A percentile compares a stretch with the other conserved stretches of the same genome.
Evolutionary conservation across 2,888 invertebrate genomes (phyloP).

Genomic region (Desoria tigrina): DNA sequence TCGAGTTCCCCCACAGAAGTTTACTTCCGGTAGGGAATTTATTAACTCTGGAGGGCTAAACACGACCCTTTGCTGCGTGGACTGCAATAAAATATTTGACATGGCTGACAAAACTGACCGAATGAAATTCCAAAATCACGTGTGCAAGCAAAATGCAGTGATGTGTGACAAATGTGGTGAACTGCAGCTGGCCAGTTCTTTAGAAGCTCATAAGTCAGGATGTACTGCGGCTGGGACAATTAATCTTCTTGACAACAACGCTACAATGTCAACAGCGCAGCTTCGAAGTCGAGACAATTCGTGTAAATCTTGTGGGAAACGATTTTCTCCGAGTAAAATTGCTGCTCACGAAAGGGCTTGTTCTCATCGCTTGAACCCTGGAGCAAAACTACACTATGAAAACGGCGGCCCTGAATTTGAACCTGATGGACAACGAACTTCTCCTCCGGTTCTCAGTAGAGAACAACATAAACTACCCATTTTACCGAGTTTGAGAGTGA

Average conservation of each 20-base stretch:
- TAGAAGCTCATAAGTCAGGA: neutral
- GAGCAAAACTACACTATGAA: neutral
- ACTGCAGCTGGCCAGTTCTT: neutral
- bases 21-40: constrained; percentile 69
- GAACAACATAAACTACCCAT: neutral
- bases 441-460: neutral
- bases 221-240: constrained; percentile 5
- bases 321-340: constrained; percentile 42
- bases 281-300: constrained; percentile 43
- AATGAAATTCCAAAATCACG: neutral
- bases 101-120: neutral
- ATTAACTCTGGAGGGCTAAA: constrained; percentile 56
- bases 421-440: neutral
- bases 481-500: neutral
- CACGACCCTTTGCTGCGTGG: constrained; percentile 22
- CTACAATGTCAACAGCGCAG: constrained; percentile 27
- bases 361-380: neutral
- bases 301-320: constrained; percentile 40
- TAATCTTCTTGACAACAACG: constrained; percentile 14
- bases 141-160: constrained; percentile 13
- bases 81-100: constrained; percentile 19
- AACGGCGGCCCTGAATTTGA: neutral
- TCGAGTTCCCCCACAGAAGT: constrained; percentile 71
- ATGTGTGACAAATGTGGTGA: constrained; percentile 11
- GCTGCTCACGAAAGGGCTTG: constrained; percentile 36